phyloP scores from a whole-genome alignment of 1,140 invertebrate species.

The Schmidtea mediterranea region DNA sequence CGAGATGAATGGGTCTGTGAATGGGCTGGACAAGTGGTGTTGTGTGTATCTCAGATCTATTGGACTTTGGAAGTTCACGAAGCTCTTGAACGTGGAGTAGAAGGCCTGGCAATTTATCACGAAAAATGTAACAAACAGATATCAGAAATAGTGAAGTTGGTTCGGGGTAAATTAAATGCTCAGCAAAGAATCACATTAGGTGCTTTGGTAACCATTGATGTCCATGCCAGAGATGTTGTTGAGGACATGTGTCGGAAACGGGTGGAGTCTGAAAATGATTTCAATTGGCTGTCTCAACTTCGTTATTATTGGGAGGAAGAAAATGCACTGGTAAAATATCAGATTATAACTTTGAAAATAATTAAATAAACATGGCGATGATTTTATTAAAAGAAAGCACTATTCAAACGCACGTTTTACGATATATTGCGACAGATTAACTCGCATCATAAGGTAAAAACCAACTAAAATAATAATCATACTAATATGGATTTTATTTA shows the following conservation, averaged over 20 bases:
- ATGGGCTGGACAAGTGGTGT: constrained; percentile 27
- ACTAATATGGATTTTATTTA: too few species aligned
- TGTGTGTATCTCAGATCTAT: constrained; percentile 26
- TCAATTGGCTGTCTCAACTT: constrained; percentile 27
- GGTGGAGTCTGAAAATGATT: constrained; percentile 22
- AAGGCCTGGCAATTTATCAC: constrained; percentile 18
- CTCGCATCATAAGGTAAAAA: too few species aligned
- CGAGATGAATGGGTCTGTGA: constrained; percentile 24
- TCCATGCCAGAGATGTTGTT: constrained; percentile 25
- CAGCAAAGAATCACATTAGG: constrained; percentile 24
- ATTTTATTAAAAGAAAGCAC: too few species aligned
- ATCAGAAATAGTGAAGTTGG: constrained; percentile 22
- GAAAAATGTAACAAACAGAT: constrained; percentile 19
- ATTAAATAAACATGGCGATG: too few species aligned
- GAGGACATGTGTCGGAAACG: constrained; percentile 20
- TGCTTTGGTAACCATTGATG: constrained; percentile 26
- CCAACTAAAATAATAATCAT: too few species aligned
- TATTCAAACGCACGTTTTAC: too few species aligned
- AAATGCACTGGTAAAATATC: not conserved
- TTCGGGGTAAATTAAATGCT: constrained; percentile 25
- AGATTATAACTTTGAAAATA: too few species aligned
- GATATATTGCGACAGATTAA: too few species aligned
- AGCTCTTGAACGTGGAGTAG: constrained; percentile 11
- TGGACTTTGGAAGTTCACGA: constrained; percentile 27
- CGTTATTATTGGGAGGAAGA: constrained; percentile 27